These are phyloP conservation scores for Proisotoma minuta DNA, from an alignment of 2,888 invertebrate genomes.

Conservation along the genomic window DNA sequence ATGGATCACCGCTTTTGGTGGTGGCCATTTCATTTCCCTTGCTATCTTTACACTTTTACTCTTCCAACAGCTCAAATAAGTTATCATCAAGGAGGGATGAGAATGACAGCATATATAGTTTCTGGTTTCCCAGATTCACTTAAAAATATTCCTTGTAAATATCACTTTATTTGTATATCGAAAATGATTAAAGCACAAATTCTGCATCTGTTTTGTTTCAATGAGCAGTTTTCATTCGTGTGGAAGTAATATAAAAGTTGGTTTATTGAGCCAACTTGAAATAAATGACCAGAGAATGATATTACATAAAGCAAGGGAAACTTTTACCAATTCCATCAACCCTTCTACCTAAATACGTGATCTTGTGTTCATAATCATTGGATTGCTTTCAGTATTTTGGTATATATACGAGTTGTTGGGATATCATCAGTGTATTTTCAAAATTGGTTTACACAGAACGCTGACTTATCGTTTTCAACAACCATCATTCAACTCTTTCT, in stretches of 20 bases:
- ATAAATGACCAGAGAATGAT: neutral
- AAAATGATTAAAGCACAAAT: too few species aligned
- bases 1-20: constrained; percentile 41
- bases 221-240: constrained; percentile 16
- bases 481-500: constrained; percentile 34
- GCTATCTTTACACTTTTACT: constrained; percentile 16
- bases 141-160: too few species aligned
- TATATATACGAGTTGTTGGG: too few species aligned
- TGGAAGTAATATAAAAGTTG: constrained; percentile 27
- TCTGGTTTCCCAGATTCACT: too few species aligned
- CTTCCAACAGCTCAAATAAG: too few species aligned
- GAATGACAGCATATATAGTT: too few species aligned
- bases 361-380: neutral
- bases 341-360: neutral
- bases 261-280: constrained; percentile 12
- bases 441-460: constrained; percentile 1
- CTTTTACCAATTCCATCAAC: too few species aligned
- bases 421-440: constrained; percentile 3
- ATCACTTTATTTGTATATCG: too few species aligned
- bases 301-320: neutral
- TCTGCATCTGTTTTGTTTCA: too few species aligned
- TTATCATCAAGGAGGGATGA: too few species aligned
- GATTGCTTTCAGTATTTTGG: neutral
- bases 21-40: constrained; percentile 47
- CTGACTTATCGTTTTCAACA: constrained; percentile 17